Conservation (phyloP, 2,888 invertebrate genomes). For the Asteroscopus sphinx region DNA sequence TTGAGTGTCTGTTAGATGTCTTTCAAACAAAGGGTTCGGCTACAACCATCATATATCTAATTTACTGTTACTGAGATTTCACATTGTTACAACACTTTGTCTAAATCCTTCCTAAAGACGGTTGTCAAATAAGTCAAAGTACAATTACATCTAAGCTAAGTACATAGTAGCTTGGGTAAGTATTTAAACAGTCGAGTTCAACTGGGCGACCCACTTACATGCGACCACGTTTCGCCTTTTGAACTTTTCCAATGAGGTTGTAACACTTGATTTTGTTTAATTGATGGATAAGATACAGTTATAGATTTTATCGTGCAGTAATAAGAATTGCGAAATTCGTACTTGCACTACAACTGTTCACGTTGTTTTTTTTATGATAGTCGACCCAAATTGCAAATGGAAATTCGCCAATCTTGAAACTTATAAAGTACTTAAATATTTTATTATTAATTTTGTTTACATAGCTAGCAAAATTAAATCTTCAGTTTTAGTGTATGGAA, state of each 20-base stretch:
- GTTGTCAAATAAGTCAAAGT: constrained; percentile 2
- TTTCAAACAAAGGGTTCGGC: neutral
- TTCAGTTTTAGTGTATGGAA: neutral
- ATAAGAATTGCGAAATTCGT: constrained; percentile 17
- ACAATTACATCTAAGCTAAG: constrained; percentile 13
- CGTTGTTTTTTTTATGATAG: constrained; percentile 21
- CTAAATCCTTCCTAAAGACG: neutral
- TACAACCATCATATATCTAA: neutral
- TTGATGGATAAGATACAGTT: constrained; percentile 12
- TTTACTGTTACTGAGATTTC: no score
- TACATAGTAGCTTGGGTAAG: constrained; percentile 8
- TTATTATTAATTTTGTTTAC: neutral
- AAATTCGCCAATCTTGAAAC: constrained; percentile 11
- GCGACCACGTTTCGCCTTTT: constrained; percentile 29
- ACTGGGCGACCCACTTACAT: constrained; percentile 35
- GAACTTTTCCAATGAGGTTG: constrained; percentile 44
- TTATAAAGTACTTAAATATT: constrained; percentile 1
- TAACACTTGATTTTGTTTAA: constrained; percentile 27
- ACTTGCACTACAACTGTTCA: constrained; percentile 13
- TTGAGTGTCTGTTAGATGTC: neutral
- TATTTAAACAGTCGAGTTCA: constrained; percentile 23
- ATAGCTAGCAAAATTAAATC: neutral
- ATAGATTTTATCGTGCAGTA: constrained; percentile 1
- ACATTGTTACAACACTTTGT: neutral
- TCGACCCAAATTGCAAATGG: constrained; percentile 1